Percentiles rank a stretch among this genome's conserved stretches.
Evolutionary conservation across 2,888 invertebrate genomes (phyloP).

Genomic region (Gymnocheta viridis): DNA sequence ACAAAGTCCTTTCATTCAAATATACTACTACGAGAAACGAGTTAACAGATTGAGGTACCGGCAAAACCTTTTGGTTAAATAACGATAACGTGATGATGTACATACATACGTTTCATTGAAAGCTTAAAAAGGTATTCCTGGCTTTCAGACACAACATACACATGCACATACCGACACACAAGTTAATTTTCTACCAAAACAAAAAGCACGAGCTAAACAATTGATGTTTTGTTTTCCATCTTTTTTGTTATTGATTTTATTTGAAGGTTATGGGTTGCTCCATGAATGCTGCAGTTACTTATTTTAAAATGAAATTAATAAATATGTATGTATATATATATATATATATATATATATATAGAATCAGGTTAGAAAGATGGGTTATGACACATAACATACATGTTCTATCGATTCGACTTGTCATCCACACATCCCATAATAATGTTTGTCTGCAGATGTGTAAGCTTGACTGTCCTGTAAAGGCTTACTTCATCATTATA

Average conservation of each 20-base stretch:
- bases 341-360: no score
- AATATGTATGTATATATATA: no score
- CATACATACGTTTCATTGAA: constrained; percentile 58
- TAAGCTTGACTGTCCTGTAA: no score
- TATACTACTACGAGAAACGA: neutral
- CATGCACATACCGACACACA: neutral
- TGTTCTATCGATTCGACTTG: no score
- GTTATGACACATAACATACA: no score
- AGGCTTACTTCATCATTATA: no score
- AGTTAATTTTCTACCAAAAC: neutral
- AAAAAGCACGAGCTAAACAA: constrained; percentile 67
- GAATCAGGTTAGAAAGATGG: no score
- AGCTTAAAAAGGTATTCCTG: constrained; percentile 18
- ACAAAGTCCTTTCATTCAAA: constrained; percentile 51
- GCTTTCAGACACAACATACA: neutral
- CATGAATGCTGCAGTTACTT: no score
- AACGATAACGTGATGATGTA: constrained; percentile 66
- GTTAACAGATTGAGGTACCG: constrained; percentile 7
- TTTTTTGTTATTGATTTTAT: no score
- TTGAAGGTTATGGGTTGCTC: constrained; percentile 19
- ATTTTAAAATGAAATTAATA: no score
- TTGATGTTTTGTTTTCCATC: constrained; percentile 16
- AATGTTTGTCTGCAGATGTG: no score
- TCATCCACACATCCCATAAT: no score
- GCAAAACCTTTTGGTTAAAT: constrained; percentile 56